Base-by-base conservation (phyloP, 2,888 invertebrate genomes). In the Trissolcus japonicus region DNA sequence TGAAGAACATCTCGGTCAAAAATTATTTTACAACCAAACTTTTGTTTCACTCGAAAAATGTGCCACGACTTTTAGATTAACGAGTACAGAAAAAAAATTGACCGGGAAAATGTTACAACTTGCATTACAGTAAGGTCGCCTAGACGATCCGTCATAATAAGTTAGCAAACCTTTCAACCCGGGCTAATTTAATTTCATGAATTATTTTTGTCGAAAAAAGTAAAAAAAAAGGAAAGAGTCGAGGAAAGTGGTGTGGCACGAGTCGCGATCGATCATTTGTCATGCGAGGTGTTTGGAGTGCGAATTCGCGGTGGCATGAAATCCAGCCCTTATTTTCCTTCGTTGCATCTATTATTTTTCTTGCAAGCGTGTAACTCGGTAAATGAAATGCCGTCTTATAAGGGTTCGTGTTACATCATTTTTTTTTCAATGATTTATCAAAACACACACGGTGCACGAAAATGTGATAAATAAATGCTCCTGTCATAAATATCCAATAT, bases 141-240 rank as follows among this genome's bases (percentile, higher is more conserved):
- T 11, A 14, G 48, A 55, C 25, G 41, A 72, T 72, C 65, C 60
- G 65, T 72, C 72, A 65, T 72, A 72, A 72, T 72, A 60, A 48
- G 57, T 72, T 72, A 60, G 25, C 48, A 48, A 65, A 72, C 63
- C 65, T 59, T n/a, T 62, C 51, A 43, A 51, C 21, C 55, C 41
- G 53, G 59, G 40, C 57, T 59, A 72, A 72, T 72, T 72, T 43
- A 72, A 72, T 72, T 65, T 63, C 65, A 55, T 48, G 65, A 65
- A 65, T 60, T 65, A 59, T 46, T 62, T 57, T 46, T n/a, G 6
- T 16, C 14, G 6, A 46, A 46, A 16, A 46, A 16, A 46, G 46
- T 6, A 9, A 35, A 35, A 35, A 35, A 35, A 35, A 35, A 35
- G 11, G 9, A 35, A 35, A 35, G 11, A 35, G 35, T 35, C 9